Percentiles rank a stretch among this genome's conserved stretches.
Conservation (phyloP, 2,888 invertebrate species). For the Rotaria magnacalcarata region DNA sequence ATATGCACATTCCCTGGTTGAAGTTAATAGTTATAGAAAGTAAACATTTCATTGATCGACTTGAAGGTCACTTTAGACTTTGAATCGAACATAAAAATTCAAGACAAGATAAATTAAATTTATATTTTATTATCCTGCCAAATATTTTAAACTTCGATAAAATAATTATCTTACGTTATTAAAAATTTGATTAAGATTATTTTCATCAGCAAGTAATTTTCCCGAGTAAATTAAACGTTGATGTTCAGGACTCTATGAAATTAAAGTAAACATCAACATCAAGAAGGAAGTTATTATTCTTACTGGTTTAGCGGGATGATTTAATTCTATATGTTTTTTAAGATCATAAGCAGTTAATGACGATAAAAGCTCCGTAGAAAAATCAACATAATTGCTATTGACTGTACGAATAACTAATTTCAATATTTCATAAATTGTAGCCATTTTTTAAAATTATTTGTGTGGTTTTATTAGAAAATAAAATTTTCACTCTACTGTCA, state of each 20-base stretch:
- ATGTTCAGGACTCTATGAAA: neutral
- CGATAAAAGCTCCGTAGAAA: neutral
- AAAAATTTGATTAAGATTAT: neutral
- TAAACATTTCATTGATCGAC: no score
- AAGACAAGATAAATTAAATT: neutral
- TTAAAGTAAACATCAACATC: neutral
- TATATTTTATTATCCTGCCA: neutral
- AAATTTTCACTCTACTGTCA: neutral
- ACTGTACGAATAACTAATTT: neutral
- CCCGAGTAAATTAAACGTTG: neutral
- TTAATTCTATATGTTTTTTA: neutral
- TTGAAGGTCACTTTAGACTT: no score
- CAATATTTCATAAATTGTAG: neutral
- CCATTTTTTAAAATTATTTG: neutral
- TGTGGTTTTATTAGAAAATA: neutral
- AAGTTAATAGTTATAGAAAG: no score
- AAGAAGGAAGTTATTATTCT: neutral
- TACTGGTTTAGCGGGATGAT: neutral
- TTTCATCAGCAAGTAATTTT: neutral
- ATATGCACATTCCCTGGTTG: no score
- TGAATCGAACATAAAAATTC: no score
- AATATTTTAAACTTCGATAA: neutral
- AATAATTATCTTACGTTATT: neutral
- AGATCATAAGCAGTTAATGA: neutral
- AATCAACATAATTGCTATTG: neutral